Base-by-base conservation (phyloP, 2,797 vertebrate species). In the Sebastes diploproa region DNA sequence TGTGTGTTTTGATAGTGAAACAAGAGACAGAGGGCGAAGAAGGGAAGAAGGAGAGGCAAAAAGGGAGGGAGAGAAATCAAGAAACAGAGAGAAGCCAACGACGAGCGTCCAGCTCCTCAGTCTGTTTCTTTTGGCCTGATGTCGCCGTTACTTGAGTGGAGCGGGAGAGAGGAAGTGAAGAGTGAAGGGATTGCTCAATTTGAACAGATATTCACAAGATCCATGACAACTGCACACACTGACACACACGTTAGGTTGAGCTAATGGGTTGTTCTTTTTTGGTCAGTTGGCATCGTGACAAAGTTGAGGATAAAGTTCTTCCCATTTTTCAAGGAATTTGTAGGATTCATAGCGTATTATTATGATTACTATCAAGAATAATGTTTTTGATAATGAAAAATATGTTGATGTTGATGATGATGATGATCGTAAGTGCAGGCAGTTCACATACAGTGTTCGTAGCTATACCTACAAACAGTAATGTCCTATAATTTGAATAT, bases 121-220 rank as follows among this genome's bases (percentile, higher is more conserved):
- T 18, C 20, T 89, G 80, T 88, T 90, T 60, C 62, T 71, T 29
- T 91, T 91, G 88, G 88, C 88, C 22, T 34, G 1, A 5, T 5
- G 66, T 73, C 8, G 12, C 61, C 16, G 80, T 60, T 84, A 55
- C 66, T 68, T 46, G 71, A 78, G 56, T 38, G 20, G 54, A 75
- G 32, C 52, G 16, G 72, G 65, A 75, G 67, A 34, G 9, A 68
- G 82, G 72, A 77, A 70, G 76, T 16, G 22, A 72, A 34, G 72
- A 64, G 34, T 7, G 60, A 34, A 64, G 25, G 42, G 60, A 73
- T 11, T 23, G 23, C 66, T 67, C n/a, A 25, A 22, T 58, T 75
- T 59, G 27, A 72, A 32, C 29, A 63, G 34, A 60, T 34, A 68
- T 16, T 42, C 72, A 84, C 34, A 12, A 38, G 20, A 58, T 62